A percentile compares a stretch with the other conserved stretches of the same genome.
These are phyloP conservation scores for Ambastaia sidthimunki DNA, from an alignment of 2,797 vertebrate species.

Conservation along the genomic window DNA sequence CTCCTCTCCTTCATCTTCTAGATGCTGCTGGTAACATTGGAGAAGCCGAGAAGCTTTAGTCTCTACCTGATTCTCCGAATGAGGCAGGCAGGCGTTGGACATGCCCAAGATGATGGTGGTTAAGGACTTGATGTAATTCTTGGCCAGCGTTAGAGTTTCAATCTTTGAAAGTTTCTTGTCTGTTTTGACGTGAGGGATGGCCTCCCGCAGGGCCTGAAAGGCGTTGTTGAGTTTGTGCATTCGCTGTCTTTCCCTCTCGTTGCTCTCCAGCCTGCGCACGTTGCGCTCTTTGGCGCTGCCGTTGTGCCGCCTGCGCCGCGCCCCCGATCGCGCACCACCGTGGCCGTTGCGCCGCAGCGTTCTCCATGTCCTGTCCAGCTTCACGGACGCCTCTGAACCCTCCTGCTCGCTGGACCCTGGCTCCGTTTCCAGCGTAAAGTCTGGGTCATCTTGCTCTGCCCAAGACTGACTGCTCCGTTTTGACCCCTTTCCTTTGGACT, in stretches of 20 bases:
- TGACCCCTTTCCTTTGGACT: constrained; percentile 87
- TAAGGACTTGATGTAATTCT: constrained; percentile 97
- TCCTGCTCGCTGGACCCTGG: constrained; percentile 81
- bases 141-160: constrained; percentile 95
- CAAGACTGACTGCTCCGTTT: constrained; percentile 76
- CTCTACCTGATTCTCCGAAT: constrained; percentile 71
- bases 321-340: constrained; percentile 33
- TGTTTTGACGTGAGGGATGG: constrained; percentile 92
- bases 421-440: constrained; percentile 73
- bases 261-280: constrained; percentile 91
- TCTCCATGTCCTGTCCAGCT: constrained; percentile 75
- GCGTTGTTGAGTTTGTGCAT: constrained; percentile 99
- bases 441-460: constrained; percentile 77
- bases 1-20: constrained; percentile 80
- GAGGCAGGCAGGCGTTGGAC: constrained; percentile 84
- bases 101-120: constrained; percentile 92
- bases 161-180: constrained; percentile 99
- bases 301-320: constrained; percentile 69
- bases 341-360: constrained; percentile 67
- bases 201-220: constrained; percentile 92
- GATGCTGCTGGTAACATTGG: constrained; percentile 87
- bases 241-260: constrained; percentile 93
- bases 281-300: constrained; percentile 81
- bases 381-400: constrained; percentile 79
- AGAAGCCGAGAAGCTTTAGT: constrained; percentile 79